Evolutionary conservation across 2,113 vertebrate genomes (phyloP).

Genomic region (Panthera leo): DNA sequence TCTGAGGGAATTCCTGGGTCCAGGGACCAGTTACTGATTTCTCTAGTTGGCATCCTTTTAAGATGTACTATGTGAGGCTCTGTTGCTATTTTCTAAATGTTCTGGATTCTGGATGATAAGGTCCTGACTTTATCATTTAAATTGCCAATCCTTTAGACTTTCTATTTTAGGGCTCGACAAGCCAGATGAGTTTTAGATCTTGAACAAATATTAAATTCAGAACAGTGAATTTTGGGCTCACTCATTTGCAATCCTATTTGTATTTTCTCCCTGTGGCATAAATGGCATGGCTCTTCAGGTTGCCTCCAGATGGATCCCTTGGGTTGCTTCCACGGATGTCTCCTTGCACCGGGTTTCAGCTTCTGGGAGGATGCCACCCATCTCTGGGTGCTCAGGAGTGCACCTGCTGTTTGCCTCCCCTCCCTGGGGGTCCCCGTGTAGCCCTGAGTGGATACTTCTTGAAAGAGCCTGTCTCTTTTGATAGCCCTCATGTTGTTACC

Average conservation of each 20-base stretch:
- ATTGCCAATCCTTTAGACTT: neutral
- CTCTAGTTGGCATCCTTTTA: neutral
- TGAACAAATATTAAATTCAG: neutral
- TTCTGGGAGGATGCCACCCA: neutral
- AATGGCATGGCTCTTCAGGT: neutral
- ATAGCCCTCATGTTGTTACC: neutral
- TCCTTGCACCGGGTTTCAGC: neutral
- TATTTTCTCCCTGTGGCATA: neutral
- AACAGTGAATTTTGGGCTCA: neutral
- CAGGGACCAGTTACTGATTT: neutral
- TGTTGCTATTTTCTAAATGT: neutral
- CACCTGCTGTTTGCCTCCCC: neutral
- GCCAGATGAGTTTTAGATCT: neutral
- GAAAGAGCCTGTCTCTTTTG: neutral
- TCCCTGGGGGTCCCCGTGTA: fast-evolving
- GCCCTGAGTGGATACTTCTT: neutral
- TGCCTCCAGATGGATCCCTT: neutral
- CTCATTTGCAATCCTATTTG: neutral
- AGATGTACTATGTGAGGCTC: neutral
- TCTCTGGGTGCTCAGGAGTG: neutral
- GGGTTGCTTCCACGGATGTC: neutral
- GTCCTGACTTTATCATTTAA: neutral
- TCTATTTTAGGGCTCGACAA: neutral
- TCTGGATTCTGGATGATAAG: neutral
- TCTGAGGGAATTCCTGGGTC: neutral